Evolutionary conservation across 1,140 invertebrate species (phyloP).

Genomic region (Steinernema khuongi): DNA sequence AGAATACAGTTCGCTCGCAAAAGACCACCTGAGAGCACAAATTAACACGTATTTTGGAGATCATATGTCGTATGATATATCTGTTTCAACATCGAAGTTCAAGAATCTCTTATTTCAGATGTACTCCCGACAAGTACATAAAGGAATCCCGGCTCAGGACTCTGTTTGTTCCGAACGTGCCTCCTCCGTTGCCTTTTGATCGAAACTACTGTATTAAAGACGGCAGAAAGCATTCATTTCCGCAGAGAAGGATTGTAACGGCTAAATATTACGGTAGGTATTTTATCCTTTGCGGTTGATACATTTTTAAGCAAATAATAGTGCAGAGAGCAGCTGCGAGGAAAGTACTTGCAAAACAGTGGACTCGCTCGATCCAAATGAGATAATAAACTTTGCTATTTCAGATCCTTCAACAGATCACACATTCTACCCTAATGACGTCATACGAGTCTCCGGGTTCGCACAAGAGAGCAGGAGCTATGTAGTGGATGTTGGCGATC

Average conservation of each 20-base stretch:
- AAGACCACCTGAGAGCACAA: not conserved
- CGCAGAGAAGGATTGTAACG: not conserved
- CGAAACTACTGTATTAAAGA: not conserved
- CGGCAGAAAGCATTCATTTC: not conserved
- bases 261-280: not conserved
- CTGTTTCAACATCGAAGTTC: no score
- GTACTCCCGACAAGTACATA: no score
- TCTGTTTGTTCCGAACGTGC: no score
- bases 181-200: not conserved
- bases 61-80: no score
- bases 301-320: no score
- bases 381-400: not conserved
- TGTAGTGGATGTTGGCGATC: not conserved
- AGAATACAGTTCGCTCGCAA: not conserved
- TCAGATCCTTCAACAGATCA: not conserved
- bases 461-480: not conserved
- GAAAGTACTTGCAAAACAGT: no score
- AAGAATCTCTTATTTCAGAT: no score
- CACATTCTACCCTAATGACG: not conserved
- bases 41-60: no score
- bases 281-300: no score
- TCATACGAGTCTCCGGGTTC: not conserved
- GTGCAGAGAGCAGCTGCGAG: no score
- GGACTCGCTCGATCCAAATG: not conserved
- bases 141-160: no score